Evolutionary conservation across 2,888 invertebrate species (phyloP).

Genomic region (Leucozona laternaria): DNA sequence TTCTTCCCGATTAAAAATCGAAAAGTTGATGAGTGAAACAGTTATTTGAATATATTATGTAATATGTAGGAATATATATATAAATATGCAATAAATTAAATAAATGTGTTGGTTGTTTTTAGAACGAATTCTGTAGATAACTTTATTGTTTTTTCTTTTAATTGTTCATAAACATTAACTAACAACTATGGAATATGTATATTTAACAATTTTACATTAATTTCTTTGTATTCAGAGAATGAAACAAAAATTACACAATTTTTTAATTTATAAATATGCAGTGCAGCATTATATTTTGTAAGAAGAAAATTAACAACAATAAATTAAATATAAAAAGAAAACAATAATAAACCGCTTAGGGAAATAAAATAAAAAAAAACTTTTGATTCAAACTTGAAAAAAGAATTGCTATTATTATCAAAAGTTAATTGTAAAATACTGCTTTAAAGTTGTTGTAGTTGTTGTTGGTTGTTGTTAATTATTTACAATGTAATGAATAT

Average conservation of each 20-base stretch:
- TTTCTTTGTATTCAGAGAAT: constrained; percentile 33
- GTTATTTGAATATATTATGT: no score
- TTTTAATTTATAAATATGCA: background rate
- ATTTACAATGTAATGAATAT: constrained; percentile 57
- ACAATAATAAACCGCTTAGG: constrained; percentile 15
- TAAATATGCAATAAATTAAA: no score
- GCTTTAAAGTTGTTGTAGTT: constrained; percentile 32
- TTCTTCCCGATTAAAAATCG: no score
- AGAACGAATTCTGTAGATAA: constrained; percentile 60
- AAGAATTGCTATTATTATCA: constrained; percentile 29
- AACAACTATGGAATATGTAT: constrained; percentile 69
- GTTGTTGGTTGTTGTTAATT: constrained; percentile 48
- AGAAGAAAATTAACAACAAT: constrained; percentile 18
- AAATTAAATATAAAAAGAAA: constrained; percentile 24
- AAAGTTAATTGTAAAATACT: constrained; percentile 62
- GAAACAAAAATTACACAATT: constrained; percentile 7
- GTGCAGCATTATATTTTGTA: background rate
- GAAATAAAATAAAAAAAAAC: constrained; percentile 26
- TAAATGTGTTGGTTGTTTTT: constrained; percentile 17
- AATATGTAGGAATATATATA: no score
- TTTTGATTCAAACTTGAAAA: constrained; percentile 22
- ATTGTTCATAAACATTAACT: constrained; percentile 58
- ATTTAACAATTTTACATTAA: constrained; percentile 51
- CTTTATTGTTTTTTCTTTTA: constrained; percentile 50
- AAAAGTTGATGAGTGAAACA: no score